phyloP scores from a whole-genome alignment of 2,113 vertebrate species.

The Erythrocercus mccallii region DNA sequence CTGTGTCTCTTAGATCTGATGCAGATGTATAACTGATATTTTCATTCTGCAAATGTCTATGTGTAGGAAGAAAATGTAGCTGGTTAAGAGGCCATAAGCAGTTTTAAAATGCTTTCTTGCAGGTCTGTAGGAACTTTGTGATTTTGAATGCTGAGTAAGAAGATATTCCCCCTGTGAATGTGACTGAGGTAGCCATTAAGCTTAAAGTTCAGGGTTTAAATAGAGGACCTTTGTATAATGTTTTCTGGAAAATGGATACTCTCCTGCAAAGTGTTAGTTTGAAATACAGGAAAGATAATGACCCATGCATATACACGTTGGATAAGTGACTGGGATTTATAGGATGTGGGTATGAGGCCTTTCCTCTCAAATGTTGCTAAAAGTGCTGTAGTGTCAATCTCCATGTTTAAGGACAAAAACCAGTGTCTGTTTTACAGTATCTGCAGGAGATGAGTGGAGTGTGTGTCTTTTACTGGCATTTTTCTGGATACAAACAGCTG shows the following conservation, averaged over 20 bases:
- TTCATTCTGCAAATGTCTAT: slow-evolving; percentile 21
- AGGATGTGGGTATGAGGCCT: not conserved
- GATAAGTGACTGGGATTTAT: not conserved
- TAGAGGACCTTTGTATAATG: not conserved
- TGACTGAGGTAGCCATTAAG: slow-evolving; percentile 38
- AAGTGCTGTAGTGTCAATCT: not conserved
- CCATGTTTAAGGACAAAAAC: not conserved
- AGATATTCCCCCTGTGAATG: not conserved
- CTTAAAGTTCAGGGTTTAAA: slow-evolving; percentile 46
- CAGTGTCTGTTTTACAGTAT: not conserved
- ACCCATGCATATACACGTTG: not conserved
- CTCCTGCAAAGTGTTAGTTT: not conserved
- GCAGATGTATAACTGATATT: slow-evolving; percentile 22
- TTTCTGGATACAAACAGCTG: not conserved
- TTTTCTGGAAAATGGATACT: slow-evolving; percentile 14
- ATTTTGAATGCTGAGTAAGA: slow-evolving; percentile 52
- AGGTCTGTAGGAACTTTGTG: not conserved
- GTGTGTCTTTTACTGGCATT: not conserved
- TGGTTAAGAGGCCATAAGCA: slow-evolving; percentile 44
- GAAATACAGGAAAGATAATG: slow-evolving; percentile 17
- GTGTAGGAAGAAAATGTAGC: slow-evolving; percentile 42
- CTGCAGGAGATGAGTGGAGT: not conserved
- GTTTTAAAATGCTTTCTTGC: slow-evolving; percentile 45
- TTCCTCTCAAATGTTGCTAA: not conserved
- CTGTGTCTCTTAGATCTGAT: slow-evolving; percentile 10